Conservation (phyloP, 2,113 vertebrate species). For the Rhagologus leucostigma region DNA sequence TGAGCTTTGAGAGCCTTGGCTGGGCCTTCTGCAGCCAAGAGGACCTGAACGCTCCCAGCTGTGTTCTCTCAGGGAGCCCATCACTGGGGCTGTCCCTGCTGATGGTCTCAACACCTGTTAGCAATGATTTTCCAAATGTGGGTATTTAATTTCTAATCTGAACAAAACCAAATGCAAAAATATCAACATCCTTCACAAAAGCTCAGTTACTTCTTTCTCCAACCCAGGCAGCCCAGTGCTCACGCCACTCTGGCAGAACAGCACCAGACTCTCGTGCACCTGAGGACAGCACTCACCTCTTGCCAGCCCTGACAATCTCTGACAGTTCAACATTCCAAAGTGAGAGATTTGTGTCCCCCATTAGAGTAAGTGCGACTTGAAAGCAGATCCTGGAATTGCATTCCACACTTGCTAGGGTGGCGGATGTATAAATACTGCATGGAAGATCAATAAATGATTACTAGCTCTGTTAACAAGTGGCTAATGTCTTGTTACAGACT, state of each 20-base stretch:
- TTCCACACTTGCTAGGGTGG: conserved; percentile 55
- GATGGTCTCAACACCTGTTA: neutral
- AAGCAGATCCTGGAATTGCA: conserved; percentile 54
- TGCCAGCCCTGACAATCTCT: neutral
- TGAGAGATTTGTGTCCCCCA: conserved; percentile 25
- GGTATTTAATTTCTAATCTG: neutral
- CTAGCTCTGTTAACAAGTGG: conserved; percentile 64
- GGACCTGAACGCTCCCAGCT: neutral
- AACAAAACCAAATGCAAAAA: neutral
- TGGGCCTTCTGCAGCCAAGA: neutral
- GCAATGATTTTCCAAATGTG: neutral
- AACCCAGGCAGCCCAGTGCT: neutral
- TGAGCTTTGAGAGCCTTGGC: neutral
- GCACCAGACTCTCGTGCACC: neutral
- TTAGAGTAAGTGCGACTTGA: conserved; percentile 21
- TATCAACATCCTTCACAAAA: neutral
- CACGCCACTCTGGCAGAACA: neutral
- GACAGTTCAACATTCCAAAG: neutral
- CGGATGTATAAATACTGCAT: conserved; percentile 63
- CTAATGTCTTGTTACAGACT: conserved; percentile 59
- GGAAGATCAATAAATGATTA: conserved; percentile 58
- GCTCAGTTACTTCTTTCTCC: neutral
- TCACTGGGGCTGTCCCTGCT: neutral
- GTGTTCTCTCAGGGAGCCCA: neutral
- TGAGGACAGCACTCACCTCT: neutral